These are phyloP conservation scores for Xyrauchen texanus DNA, from an alignment of 2,113 vertebrate genomes.

Conservation along the genomic window DNA sequence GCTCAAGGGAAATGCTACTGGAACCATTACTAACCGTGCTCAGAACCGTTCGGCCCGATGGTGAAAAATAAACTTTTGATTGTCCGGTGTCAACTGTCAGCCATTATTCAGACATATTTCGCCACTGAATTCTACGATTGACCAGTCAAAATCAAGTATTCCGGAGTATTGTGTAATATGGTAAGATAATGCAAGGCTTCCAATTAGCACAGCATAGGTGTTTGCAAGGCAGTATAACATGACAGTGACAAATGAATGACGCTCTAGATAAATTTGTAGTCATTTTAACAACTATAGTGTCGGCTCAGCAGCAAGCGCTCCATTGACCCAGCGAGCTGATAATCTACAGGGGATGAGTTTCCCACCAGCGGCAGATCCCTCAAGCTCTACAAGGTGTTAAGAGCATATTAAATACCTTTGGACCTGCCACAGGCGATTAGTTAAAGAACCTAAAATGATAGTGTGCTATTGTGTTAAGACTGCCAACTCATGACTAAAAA, in stretches of 20 bases:
- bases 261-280: conserved; percentile 38
- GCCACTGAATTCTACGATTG: no score
- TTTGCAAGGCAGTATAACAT: conserved; percentile 11
- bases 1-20: no score
- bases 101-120: no score
- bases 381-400: conserved; percentile 38
- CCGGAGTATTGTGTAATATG: neutral
- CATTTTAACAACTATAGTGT: conserved; percentile 45
- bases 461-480: conserved; percentile 32
- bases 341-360: conserved; percentile 47
- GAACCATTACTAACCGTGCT: no score
- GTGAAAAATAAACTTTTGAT: no score
- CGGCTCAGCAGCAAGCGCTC: conserved; percentile 32
- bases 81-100: no score
- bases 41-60: no score
- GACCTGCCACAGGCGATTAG: conserved; percentile 37
- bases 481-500: conserved; percentile 36
- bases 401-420: conserved; percentile 47
- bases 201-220: neutral
- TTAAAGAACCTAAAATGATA: conserved; percentile 27
- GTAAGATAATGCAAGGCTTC: neutral
- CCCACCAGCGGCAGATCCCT: conserved; percentile 6
- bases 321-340: conserved; percentile 39
- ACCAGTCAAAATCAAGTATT: no score
- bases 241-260: conserved; percentile 43